phyloP scores from a whole-genome alignment of 2,113 vertebrate genomes.

The Hippotragus niger region DNA sequence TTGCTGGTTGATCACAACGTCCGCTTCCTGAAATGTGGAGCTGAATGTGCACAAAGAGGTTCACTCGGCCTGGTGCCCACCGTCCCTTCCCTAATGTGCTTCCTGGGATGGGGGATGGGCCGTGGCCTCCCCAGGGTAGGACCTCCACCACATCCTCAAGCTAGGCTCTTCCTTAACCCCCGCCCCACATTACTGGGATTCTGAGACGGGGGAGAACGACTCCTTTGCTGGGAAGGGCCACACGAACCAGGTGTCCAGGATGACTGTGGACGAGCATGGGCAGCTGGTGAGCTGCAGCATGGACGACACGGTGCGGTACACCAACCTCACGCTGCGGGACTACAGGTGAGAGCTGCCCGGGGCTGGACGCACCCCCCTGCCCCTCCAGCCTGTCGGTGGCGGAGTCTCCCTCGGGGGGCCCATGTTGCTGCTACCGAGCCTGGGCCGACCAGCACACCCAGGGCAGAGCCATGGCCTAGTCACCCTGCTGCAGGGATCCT shows the following conservation, averaged over 20 bases:
- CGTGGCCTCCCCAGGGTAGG: rapidly evolving
- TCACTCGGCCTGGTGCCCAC: rapidly evolving
- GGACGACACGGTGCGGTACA: slow-evolving; percentile 96
- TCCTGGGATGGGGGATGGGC: rapidly evolving
- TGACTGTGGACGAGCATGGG: slow-evolving; percentile 83
- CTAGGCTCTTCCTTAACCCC: slow-evolving; percentile 79
- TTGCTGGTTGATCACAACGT: no score
- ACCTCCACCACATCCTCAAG: rapidly evolving
- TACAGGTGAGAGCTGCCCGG: slow-evolving; percentile 85
- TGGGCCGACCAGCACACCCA: rapidly evolving
- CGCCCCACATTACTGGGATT: slow-evolving; percentile 94
- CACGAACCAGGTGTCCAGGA: slow-evolving; percentile 92
- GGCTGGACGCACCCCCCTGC: rapidly evolving
- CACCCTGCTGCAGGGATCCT: rapidly evolving
- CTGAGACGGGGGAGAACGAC: slow-evolving; percentile 91
- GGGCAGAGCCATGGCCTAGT: neutral
- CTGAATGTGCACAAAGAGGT: rapidly evolving
- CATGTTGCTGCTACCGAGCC: neutral
- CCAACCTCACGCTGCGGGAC: slow-evolving; percentile 84
- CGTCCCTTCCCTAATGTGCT: rapidly evolving
- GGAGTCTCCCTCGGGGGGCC: neutral
- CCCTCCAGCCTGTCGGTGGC: rapidly evolving
- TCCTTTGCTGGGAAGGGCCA: slow-evolving; percentile 93
- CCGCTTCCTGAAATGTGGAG: neutral
- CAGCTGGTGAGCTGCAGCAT: slow-evolving; percentile 94